These are phyloP conservation scores for Paguma larvata DNA, from an alignment of 2,797 vertebrate genomes.

Conservation along the genomic window DNA sequence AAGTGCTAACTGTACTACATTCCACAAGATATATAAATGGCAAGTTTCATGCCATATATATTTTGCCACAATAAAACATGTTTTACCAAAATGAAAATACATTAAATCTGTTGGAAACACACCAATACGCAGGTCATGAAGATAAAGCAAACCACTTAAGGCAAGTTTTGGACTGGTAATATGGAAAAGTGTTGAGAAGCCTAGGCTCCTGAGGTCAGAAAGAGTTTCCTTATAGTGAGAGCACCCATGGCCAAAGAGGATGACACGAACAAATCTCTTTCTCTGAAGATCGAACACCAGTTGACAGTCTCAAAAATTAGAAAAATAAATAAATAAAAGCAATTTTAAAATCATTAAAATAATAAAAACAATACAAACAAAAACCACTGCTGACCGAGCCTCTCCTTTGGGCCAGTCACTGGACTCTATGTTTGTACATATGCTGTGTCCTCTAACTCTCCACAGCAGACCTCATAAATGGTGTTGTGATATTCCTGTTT, in stretches of 20 bases:
- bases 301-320: slow-evolving; percentile 9
- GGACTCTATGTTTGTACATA: background rate
- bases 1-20: background rate
- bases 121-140: background rate
- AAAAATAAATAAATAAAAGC: background rate
- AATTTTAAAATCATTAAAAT: background rate
- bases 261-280: background rate
- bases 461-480: background rate
- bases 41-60: background rate
- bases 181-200: background rate
- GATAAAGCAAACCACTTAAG: background rate
- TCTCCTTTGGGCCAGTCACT: background rate
- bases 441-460: background rate
- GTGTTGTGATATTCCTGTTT: background rate
- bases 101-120: background rate
- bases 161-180: background rate
- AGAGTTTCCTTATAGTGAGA: background rate
- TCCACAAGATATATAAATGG: background rate
- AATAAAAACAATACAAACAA: background rate
- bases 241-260: background rate
- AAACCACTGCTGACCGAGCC: background rate
- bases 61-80: slow-evolving; percentile 33
- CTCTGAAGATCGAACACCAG: slow-evolving; percentile 27
- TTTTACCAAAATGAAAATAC: slow-evolving; percentile 56
- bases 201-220: background rate